These are phyloP conservation scores for Noctua comes DNA, from an alignment of 2,888 invertebrate genomes.

Conservation along the genomic window DNA sequence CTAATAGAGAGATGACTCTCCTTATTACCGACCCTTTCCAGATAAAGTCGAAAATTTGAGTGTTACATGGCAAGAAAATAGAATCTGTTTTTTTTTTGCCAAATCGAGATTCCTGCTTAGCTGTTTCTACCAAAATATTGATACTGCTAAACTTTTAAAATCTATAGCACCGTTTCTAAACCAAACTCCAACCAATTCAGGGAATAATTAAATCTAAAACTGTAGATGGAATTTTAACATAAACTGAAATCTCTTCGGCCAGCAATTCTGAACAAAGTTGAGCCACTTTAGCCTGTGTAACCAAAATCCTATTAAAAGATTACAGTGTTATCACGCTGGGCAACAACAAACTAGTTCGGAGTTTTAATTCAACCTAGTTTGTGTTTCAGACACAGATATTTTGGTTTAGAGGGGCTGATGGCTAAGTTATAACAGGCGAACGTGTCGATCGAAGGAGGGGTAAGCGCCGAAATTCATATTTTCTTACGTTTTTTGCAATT, in stretches of 20 bases:
- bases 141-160: not conserved
- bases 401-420: not conserved
- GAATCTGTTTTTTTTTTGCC: not conserved
- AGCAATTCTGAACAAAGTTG: constrained; percentile 49
- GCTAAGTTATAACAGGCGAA: not conserved
- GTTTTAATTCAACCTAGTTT: constrained; percentile 42
- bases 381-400: constrained; percentile 21
- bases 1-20: not conserved
- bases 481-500: too few relatives aligned
- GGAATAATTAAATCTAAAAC: constrained; percentile 37
- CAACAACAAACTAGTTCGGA: constrained; percentile 49
- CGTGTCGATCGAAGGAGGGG: not conserved
- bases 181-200: not conserved
- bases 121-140: not conserved
- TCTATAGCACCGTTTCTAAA: not conserved
- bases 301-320: constrained; percentile 64
- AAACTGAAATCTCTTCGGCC: constrained; percentile 33
- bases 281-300: constrained; percentile 41
- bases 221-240: constrained; percentile 36
- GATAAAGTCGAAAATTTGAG: not conserved
- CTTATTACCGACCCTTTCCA: not conserved
- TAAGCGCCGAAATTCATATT: too few relatives aligned
- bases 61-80: not conserved
- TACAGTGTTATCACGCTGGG: constrained; percentile 46
- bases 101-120: not conserved